phyloP scores from a whole-genome alignment of 2,797 vertebrate genomes.

The Alca torda region DNA sequence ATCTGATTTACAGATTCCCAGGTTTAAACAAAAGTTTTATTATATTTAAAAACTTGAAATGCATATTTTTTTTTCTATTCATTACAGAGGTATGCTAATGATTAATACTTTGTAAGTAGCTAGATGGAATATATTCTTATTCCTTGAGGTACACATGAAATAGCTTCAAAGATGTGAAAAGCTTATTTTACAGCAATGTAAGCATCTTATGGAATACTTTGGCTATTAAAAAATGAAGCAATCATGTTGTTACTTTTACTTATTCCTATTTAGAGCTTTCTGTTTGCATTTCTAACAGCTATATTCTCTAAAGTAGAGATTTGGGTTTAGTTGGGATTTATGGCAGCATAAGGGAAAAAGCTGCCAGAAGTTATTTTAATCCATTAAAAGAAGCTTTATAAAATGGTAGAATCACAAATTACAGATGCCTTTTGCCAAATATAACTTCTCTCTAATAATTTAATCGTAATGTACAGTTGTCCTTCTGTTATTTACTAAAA shows the following conservation, averaged over 20 bases:
- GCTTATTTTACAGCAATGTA: background rate
- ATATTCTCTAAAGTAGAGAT: background rate
- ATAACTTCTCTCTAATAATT: background rate
- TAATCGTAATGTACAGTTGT: background rate
- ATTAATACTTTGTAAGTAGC: background rate
- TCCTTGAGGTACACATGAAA: background rate
- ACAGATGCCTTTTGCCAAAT: background rate
- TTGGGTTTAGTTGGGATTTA: slow-evolving; percentile 3
- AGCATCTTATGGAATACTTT: background rate
- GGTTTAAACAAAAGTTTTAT: background rate
- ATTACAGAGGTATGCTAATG: background rate
- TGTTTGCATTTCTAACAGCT: slow-evolving; percentile 14
- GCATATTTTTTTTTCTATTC: background rate
- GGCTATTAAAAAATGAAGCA: background rate
- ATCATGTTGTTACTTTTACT: background rate
- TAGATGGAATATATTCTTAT: background rate
- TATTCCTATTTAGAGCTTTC: background rate
- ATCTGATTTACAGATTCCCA: background rate
- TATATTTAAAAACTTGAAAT: background rate
- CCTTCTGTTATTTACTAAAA: background rate
- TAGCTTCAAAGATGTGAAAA: background rate
- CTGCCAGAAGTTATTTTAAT: slow-evolving; percentile 19
- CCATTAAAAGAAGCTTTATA: slow-evolving; percentile 21
- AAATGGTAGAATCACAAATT: background rate
- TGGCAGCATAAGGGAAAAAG: background rate